Evolutionary conservation across 2,113 vertebrate species (phyloP).

Genomic region (Coturnix japonica): DNA sequence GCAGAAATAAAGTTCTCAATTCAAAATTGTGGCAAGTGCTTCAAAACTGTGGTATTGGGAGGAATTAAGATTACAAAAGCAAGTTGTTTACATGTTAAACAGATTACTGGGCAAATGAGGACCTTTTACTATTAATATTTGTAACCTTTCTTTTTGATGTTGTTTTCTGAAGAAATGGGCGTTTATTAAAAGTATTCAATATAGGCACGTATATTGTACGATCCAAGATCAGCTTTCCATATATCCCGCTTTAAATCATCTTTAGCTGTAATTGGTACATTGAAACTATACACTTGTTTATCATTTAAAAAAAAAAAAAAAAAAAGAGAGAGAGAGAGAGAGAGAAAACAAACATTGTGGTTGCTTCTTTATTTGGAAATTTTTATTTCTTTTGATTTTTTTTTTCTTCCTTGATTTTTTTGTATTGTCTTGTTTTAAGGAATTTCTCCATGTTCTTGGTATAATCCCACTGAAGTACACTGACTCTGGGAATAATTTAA

Average conservation of each 20-base stretch:
- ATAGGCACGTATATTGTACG: not conserved
- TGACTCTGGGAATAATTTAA: slow-evolving; percentile 6
- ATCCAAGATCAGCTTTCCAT: not conserved
- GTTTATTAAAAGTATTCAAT: not conserved
- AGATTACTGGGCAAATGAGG: not conserved
- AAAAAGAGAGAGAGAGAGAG: no score
- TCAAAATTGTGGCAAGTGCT: not conserved
- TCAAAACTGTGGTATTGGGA: not conserved
- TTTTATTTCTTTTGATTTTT: not conserved
- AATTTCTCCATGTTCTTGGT: not conserved
- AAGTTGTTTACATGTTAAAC: not conserved
- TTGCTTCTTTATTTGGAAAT: not conserved
- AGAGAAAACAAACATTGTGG: no score
- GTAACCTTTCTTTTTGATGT: not conserved
- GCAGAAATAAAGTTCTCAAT: not conserved
- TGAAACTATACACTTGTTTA: not conserved
- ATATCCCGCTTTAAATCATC: not conserved
- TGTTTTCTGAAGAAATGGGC: not conserved
- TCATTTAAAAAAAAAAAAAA: not conserved
- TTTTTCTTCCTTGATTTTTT: not conserved
- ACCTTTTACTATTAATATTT: not conserved
- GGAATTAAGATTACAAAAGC: not conserved
- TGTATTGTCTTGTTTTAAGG: not conserved
- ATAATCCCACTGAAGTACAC: not conserved
- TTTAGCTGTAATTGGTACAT: not conserved